Base-by-base conservation (phyloP, 2,888 invertebrate species). In the Allacma fusca region DNA sequence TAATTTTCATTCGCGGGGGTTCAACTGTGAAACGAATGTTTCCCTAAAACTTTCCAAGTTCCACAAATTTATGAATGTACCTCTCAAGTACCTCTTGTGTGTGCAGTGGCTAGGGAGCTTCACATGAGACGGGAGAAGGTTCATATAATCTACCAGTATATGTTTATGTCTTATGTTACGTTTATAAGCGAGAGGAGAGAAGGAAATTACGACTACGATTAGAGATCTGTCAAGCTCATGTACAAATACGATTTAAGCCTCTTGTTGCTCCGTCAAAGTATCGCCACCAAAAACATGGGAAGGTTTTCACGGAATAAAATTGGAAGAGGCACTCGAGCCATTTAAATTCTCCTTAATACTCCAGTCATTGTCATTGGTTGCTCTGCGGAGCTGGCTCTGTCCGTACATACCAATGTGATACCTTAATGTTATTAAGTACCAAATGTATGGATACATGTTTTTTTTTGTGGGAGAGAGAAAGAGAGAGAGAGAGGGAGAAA, bases 401-500 rank as follows among this genome's bases (percentile, higher is more conserved):
- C 4, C 34, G 9, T 34, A 34, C 34, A 9, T 34, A 34, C 34
- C 34, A 7, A 7, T 34, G 4, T 34, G 9, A 4, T 34, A 34
- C 34, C 34, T 34, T 34, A 34, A 34, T 34, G 34, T 34, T 34
- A 34, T 34, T 34, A 34, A 34, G 34, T 34, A 34, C 5, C 5
- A 34, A 34, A 34, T 7, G 4, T 34, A 9, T 50, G 50, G 50
- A 13, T 50, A 50, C 50, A 50, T 50, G n/a, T 50, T 50, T 50
- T 50, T 50, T 50, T 16, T 5, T 12, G 50, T 12, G 50, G 19
- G 40, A 19, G 44, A 59, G 69, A 73, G 78, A 70, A 67, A 68
- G 78, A 79, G 78, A 71, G 65, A 68, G 78, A 75, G 70, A n/a
- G n/a, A n/a, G n/a, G n/a, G 80, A 76, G 76, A 43, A 44, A 75